A percentile compares a stretch with the other conserved stretches of the same genome.
Evolutionary conservation across 1,140 invertebrate genomes (phyloP).

Genomic region (Ooceraea biroi): DNA sequence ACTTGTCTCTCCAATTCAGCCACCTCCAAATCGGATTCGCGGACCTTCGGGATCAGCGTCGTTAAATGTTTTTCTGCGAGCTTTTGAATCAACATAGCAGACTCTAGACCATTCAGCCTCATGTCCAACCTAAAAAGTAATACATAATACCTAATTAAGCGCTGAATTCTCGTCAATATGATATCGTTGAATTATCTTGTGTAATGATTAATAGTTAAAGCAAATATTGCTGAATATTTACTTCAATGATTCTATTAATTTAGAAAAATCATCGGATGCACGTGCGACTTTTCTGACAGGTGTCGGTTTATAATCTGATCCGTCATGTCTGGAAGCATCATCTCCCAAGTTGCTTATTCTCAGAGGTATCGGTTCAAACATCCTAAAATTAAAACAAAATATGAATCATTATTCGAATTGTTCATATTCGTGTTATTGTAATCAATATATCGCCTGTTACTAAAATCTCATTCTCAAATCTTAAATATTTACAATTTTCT

Average conservation of each 20-base stretch:
- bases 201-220: slow-evolving; percentile 1
- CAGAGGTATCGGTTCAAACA: slow-evolving; percentile 80
- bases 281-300: slow-evolving; percentile 67
- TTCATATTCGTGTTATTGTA: too few relatives aligned
- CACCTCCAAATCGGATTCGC: slow-evolving; percentile 75
- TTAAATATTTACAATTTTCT: too few relatives aligned
- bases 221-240: slow-evolving; percentile 18
- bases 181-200: neutral
- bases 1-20: slow-evolving; percentile 74
- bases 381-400: slow-evolving; percentile 66
- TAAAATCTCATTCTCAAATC: too few relatives aligned
- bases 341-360: slow-evolving; percentile 84
- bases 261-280: slow-evolving; percentile 75
- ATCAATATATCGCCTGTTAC: too few relatives aligned
- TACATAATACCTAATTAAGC: neutral
- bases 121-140: slow-evolving; percentile 73
- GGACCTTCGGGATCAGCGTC: slow-evolving; percentile 74
- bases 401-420: neutral
- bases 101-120: slow-evolving; percentile 68
- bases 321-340: slow-evolving; percentile 78
- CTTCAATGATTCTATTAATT: slow-evolving; percentile 75
- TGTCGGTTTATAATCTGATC: slow-evolving; percentile 82
- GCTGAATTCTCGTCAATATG: slow-evolving; percentile 4
- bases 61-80: slow-evolving; percentile 74
- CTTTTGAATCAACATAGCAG: slow-evolving; percentile 75